Evolutionary conservation across 2,888 invertebrate genomes (phyloP).

Genomic region (Charanyca ferruginea): DNA sequence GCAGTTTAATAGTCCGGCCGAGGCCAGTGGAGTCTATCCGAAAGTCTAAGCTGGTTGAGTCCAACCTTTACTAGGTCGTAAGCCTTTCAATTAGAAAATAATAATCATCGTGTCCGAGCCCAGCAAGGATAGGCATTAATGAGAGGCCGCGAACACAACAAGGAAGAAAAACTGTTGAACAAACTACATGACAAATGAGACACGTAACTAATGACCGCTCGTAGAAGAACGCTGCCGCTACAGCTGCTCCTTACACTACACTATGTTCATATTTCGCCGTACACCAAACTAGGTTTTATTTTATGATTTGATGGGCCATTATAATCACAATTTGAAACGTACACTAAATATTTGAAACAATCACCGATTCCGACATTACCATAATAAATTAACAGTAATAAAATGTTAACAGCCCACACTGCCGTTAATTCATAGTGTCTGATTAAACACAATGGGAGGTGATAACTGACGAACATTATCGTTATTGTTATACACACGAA

Average conservation of each 20-base stretch:
- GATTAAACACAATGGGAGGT: constrained; percentile 24
- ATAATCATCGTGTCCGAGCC: constrained; percentile 73
- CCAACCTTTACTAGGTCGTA: constrained; percentile 76
- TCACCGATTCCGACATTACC: constrained; percentile 22
- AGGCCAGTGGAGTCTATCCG: constrained; percentile 39
- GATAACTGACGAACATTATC: constrained; percentile 43
- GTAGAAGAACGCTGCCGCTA: constrained; percentile 15
- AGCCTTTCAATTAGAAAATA: constrained; percentile 80
- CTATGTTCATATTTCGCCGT: constrained; percentile 13
- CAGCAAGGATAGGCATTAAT: constrained; percentile 67
- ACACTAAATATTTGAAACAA: constrained; percentile 2
- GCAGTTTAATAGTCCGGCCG: constrained; percentile 72
- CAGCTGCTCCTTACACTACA: constrained; percentile 28
- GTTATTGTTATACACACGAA: constrained; percentile 42
- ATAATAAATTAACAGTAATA: constrained; percentile 34
- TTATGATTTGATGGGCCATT: constrained; percentile 3
- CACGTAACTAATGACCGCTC: constrained; percentile 54
- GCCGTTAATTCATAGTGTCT: constrained; percentile 15
- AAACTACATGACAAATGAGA: constrained; percentile 69
- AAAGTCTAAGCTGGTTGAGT: constrained; percentile 21
- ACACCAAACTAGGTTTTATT: constrained; percentile 1
- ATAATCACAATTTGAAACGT: neutral
- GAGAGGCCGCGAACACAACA: constrained; percentile 65
- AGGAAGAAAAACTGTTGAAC: constrained; percentile 67
- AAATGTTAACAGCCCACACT: constrained; percentile 12